phyloP scores from a whole-genome alignment of 1,140 invertebrate species.

The Monochamus saltuarius region DNA sequence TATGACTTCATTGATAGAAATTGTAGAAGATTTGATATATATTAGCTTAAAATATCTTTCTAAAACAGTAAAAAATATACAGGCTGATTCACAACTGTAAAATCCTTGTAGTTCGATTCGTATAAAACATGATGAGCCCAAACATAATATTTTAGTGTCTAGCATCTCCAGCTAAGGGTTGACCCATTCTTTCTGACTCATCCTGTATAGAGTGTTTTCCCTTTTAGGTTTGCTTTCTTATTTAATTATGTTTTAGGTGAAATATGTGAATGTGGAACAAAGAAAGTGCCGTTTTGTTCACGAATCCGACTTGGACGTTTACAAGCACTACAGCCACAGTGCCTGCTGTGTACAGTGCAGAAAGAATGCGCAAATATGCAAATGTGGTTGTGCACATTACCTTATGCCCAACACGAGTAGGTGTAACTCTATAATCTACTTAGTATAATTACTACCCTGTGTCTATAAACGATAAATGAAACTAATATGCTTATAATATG shows the following conservation, averaged over 20 bases:
- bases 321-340: conserved; percentile 65
- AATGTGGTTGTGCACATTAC: conserved; percentile 68
- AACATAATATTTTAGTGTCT: too few relatives aligned
- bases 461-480: not conserved
- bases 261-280: conserved; percentile 43
- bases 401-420: conserved; percentile 59
- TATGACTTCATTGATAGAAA: too few relatives aligned
- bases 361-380: conserved; percentile 59
- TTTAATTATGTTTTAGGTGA: conserved; percentile 40
- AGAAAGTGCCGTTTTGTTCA: conserved; percentile 64
- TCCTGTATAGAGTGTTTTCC: too few relatives aligned
- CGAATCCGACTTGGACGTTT: conserved; percentile 63
- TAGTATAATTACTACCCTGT: not conserved
- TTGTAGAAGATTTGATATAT: too few relatives aligned
- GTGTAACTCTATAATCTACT: not conserved
- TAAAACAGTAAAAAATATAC: not conserved
- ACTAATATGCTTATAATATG: not conserved
- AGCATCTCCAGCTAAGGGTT: too few relatives aligned
- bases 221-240: not conserved
- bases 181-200: too few relatives aligned
- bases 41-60: not conserved
- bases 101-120: not conserved
- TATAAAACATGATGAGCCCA: too few relatives aligned
- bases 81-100: not conserved
- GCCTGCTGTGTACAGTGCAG: conserved; percentile 69